Evolutionary conservation across 2,797 vertebrate genomes (phyloP), one percentile per base, ranked within the genome.

Genomic region (Garrulus glandarius): DNA sequence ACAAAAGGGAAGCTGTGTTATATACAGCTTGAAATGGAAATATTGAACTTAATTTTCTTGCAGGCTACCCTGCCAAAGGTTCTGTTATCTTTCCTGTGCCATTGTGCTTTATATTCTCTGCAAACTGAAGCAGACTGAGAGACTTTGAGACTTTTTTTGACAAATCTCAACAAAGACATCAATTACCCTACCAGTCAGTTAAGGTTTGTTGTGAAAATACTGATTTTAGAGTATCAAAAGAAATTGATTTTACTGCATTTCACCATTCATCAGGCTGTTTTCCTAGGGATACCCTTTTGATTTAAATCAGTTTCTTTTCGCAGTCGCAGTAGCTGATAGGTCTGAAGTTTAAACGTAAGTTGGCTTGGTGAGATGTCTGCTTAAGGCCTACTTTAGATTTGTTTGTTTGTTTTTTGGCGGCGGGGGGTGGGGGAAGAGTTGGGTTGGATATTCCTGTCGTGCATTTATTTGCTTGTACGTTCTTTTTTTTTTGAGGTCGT

Each of bases 111-210:
- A 63, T 60, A 93, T 53, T 86, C 30, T 46, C 16, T 49, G 30
- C 11, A 43, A 78, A 49, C 2, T 41, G 34, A 71, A 84, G 29
- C 6, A 16, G 30, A 46, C 24, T 10, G 32, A 29, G 30, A 24
- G 32, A 46, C 8, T 29, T 59, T 14, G 15, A 61, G 41, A 32
- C 3, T 13, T 50, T 67, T 67, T 47, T 16, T 19, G 21, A n/a
- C 24, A 46, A 10, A 29, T 52, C 23, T 34, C 20, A 50, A 34
- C 9, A 39, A 70, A 76, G 41, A 32, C 6, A 36, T 23, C 15
- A 26, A 15, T 53, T 72, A 65, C 4, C 3, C 14, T 30, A 10
- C 13, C 7, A n/a, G 2, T 15, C 1, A 1, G 12, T 60, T 36
- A 44, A 32, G 1, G 37, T 41, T 86, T 56, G 30, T 32, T 75